Evolutionary conservation across 2,797 vertebrate species (phyloP).

Genomic region (Sebastiscus albofasciatus): DNA sequence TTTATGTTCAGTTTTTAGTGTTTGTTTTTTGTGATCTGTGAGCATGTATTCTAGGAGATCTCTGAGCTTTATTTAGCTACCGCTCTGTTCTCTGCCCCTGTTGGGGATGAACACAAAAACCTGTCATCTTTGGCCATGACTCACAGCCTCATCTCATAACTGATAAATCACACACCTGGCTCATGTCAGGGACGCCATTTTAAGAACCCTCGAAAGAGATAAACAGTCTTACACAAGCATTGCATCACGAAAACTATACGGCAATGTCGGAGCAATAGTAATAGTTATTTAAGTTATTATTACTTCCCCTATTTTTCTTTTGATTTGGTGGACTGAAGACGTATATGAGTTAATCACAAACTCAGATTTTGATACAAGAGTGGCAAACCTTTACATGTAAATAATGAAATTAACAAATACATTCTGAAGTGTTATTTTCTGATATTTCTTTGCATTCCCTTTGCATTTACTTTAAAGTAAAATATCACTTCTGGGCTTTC

Average conservation of each 20-base stretch:
- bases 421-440: too few species aligned
- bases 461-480: too few species aligned
- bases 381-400: not conserved
- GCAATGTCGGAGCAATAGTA: not conserved
- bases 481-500: too few species aligned
- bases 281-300: too few species aligned
- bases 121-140: slow-evolving; percentile 16
- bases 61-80: slow-evolving; percentile 23
- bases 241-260: not conserved
- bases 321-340: too few species aligned
- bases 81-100: not conserved
- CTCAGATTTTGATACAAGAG: not conserved
- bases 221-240: not conserved
- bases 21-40: slow-evolving; percentile 32
- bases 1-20: not conserved
- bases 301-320: too few species aligned
- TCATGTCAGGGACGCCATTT: slow-evolving; percentile 21
- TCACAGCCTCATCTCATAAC: slow-evolving; percentile 19
- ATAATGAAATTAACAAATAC: too few species aligned
- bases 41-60: slow-evolving; percentile 29
- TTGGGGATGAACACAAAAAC: slow-evolving; percentile 34
- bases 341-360: not conserved
- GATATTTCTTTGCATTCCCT: not conserved
- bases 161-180: slow-evolving; percentile 36
- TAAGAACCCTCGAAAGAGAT: not conserved